Evolutionary conservation across 2,888 invertebrate genomes (phyloP), one percentile per base, ranked within the genome.

Genomic region (Marronus borbonicus): DNA sequence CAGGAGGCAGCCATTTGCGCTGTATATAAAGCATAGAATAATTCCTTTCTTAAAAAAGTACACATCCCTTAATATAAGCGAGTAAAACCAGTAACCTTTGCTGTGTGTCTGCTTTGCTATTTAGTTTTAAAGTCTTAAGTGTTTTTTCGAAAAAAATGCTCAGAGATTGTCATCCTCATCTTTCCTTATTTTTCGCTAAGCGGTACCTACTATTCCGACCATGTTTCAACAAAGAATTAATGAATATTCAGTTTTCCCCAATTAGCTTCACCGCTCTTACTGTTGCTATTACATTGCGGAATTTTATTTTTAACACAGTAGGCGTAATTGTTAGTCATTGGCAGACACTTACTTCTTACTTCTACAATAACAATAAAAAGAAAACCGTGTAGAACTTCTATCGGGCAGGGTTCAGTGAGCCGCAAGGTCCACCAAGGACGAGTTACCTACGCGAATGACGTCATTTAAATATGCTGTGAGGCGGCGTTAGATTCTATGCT

Each of bases 391-490:
- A 70, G 31, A 36, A 72, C 70, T 70, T 69, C 77, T 62, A 77
- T 72, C 70, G 69, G 77, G 52, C 66, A 68, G 72, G 79, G 79
- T 79, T 79, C 79, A 79, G 65, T 79, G 79, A 64, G 76, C 76
- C 64, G 76, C 79, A 79, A 79, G 79, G 79, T 76, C 79, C 72
- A 79, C 65, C 79, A 79, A 79, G 79, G 79, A 79, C 79, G 79
- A 76, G 52, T 76, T 79, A 76, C 76, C 76, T 72, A 79, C 76
- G 72, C 76, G 12, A 72, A 65, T 78, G 79, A 76, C 79, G 70
- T 78, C 78, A 78, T 66, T 52, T 28, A 20, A 17, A 52, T 44
- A 64, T 49, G 44, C 31, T 55, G 70, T 17, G 14, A 76, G 60
- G 44, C 60, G 69, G 69, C 77, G 62, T 60, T 62, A 68, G 49